phyloP scores from a whole-genome alignment of 1,140 invertebrate species.

The Zaprionus capensis region DNA sequence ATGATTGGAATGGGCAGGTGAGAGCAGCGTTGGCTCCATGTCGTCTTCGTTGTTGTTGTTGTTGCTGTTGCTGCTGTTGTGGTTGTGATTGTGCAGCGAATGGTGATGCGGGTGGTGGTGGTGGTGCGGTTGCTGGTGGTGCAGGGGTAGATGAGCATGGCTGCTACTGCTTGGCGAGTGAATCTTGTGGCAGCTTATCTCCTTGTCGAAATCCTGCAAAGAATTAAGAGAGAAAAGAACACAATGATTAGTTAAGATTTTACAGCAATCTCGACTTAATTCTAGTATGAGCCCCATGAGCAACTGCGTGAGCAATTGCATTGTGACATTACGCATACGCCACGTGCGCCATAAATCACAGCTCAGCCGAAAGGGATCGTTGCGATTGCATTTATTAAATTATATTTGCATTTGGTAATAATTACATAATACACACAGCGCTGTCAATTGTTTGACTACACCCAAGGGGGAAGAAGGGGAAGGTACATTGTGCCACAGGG shows the following conservation, averaged over 20 bases:
- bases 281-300: neutral
- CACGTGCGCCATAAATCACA: conserved; percentile 28
- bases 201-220: conserved; percentile 78
- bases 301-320: conserved; percentile 29
- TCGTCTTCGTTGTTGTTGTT: conserved; percentile 62
- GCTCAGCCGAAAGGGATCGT: conserved; percentile 9
- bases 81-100: conserved; percentile 32
- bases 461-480: neutral
- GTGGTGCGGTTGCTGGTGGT: conserved; percentile 13
- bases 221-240: neutral
- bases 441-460: conserved; percentile 58
- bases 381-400: conserved; percentile 52
- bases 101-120: conserved; percentile 24
- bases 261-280: neutral
- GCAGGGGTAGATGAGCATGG: conserved; percentile 52
- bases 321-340: conserved; percentile 29
- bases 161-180: conserved; percentile 68
- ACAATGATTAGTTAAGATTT: conserved; percentile 21
- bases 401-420: conserved; percentile 59
- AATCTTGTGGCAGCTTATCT: conserved; percentile 77
- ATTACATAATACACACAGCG: conserved; percentile 51
- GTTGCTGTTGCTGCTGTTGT: conserved; percentile 28
- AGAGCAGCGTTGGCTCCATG: conserved; percentile 62
- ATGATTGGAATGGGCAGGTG: conserved; percentile 59
- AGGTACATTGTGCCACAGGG: conserved; percentile 28